Evolutionary conservation across 1,140 invertebrate species (phyloP).

Genomic region (Orussus abietinus): DNA sequence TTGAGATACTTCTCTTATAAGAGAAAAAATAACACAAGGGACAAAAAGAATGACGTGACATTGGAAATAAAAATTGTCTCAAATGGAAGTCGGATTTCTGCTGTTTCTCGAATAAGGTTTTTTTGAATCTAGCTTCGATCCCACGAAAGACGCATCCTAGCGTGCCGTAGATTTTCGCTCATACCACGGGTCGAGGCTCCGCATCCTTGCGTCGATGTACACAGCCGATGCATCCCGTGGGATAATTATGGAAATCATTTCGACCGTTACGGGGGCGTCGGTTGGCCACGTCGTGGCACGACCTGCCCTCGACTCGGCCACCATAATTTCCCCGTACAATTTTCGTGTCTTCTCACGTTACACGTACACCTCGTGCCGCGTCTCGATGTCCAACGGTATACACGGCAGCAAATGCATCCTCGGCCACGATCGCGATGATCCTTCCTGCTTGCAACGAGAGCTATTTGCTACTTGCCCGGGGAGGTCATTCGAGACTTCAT

Average conservation of each 20-base stretch:
- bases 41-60: too few relatives aligned
- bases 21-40: too few relatives aligned
- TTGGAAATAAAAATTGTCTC: too few relatives aligned
- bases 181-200: constrained; percentile 13
- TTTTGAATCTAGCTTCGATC: neutral
- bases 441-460: too few relatives aligned
- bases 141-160: constrained; percentile 10
- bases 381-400: neutral
- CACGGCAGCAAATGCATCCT: too few relatives aligned
- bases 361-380: neutral
- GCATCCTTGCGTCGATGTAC: constrained; percentile 22
- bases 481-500: too few relatives aligned
- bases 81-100: too few relatives aligned
- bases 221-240: constrained; percentile 35
- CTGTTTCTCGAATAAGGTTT: too few relatives aligned
- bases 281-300: constrained; percentile 8
- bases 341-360: constrained; percentile 35
- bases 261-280: constrained; percentile 38
- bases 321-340: constrained; percentile 27
- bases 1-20: too few relatives aligned
- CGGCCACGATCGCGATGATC: constrained; percentile 4
- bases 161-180: constrained; percentile 13
- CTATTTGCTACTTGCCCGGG: neutral
- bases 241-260: constrained; percentile 45
- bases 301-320: constrained; percentile 14